Conservation (phyloP, 2,888 invertebrate species). For the Chydorus sphaericus region DNA sequence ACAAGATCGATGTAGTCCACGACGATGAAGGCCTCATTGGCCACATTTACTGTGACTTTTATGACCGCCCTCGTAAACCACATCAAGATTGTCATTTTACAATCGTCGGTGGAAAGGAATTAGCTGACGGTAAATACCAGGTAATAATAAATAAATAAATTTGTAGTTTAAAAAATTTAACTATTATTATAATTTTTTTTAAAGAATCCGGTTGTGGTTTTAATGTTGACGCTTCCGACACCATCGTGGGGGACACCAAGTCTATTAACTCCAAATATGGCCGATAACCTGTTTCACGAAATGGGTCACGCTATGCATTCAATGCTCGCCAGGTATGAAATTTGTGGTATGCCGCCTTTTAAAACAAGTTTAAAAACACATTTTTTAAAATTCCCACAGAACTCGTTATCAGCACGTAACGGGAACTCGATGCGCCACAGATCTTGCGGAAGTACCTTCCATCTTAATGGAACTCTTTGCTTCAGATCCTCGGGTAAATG, state of each 20-base stretch:
- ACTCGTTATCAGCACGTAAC: constrained; percentile 93
- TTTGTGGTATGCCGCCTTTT: neutral
- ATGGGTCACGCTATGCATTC: constrained; percentile 99
- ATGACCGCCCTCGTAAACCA: constrained; percentile 76
- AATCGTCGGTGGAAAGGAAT: constrained; percentile 75
- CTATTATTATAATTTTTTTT: constrained; percentile 17
- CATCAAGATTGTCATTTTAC: constrained; percentile 99
- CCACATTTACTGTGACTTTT: constrained; percentile 94
- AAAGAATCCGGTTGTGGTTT: constrained; percentile 75
- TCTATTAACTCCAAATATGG: constrained; percentile 62
- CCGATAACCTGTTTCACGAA: constrained; percentile 96
- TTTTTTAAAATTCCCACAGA: constrained; percentile 10
- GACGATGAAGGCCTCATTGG: constrained; percentile 69
- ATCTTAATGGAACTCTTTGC: constrained; percentile 97
- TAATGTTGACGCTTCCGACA: constrained; percentile 73
- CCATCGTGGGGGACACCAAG: constrained; percentile 62
- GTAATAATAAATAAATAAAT: constrained; percentile 26
- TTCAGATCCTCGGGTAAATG: constrained; percentile 54
- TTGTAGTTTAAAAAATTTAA: neutral
- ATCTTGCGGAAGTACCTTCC: constrained; percentile 98
- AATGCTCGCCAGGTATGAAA: constrained; percentile 63
- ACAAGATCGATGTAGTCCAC: constrained; percentile 78
- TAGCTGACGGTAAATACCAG: constrained; percentile 69
- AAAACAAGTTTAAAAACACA: neutral
- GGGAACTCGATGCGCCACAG: constrained; percentile 91